phyloP scores from a whole-genome alignment of 92 coral and sea anemone species.

The Zoanthus solanderi region DNA sequence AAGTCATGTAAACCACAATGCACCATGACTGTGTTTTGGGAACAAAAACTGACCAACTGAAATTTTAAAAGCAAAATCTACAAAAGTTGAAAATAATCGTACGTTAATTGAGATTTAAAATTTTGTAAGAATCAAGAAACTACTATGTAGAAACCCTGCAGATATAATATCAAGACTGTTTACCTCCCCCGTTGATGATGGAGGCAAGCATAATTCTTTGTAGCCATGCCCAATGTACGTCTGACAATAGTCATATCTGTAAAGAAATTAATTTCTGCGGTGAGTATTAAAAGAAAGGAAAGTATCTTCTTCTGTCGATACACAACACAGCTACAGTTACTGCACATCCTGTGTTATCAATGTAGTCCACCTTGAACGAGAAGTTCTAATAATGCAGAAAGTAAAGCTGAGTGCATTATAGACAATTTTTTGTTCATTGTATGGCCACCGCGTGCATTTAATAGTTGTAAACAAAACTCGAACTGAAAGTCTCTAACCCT shows the following conservation, averaged over 20 bases:
- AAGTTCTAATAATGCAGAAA: too few species aligned
- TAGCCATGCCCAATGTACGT: constrained; percentile 45
- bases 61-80: too few species aligned
- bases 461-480: too few species aligned
- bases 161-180: background rate
- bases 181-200: constrained; percentile 29
- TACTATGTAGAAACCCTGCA: background rate
- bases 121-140: background rate
- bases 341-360: background rate
- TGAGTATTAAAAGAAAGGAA: background rate
- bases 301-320: background rate
- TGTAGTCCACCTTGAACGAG: too few species aligned
- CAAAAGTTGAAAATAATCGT: too few species aligned
- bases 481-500: too few species aligned
- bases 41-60: too few species aligned
- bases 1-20: too few species aligned
- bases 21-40: too few species aligned
- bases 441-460: too few species aligned
- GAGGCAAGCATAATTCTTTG: constrained; percentile 44
- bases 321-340: background rate
- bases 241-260: constrained; percentile 39
- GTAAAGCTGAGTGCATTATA: too few species aligned
- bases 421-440: too few species aligned
- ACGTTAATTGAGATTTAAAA: background rate
- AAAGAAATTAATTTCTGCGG: background rate